Conservation (phyloP, 2,113 vertebrate genomes). For the Tachysurus vachellii region DNA sequence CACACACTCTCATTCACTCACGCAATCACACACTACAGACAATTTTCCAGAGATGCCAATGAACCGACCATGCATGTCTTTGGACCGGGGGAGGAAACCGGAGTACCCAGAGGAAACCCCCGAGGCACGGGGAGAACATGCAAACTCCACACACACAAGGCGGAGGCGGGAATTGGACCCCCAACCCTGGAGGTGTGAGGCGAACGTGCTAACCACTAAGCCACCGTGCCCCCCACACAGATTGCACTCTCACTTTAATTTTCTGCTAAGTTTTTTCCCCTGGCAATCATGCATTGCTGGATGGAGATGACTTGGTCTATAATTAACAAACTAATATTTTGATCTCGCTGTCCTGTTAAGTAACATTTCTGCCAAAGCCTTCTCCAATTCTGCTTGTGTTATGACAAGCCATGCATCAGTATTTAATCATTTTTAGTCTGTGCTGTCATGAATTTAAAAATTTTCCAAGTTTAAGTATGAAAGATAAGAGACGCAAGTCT, state of each 20-base stretch:
- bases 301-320: not conserved
- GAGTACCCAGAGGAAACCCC: too few relatives aligned
- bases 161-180: too few relatives aligned
- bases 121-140: too few relatives aligned
- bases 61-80: too few relatives aligned
- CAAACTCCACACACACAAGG: too few relatives aligned
- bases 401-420: conserved; percentile 4
- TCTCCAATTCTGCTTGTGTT: not conserved
- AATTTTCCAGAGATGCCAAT: too few relatives aligned
- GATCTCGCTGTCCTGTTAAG: not conserved
- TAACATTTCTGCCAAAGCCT: not conserved
- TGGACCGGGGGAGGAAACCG: too few relatives aligned
- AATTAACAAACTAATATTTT: conserved; percentile 5
- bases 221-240: too few relatives aligned
- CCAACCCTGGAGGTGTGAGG: too few relatives aligned
- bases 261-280: not conserved
- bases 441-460: conserved; percentile 17
- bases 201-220: too few relatives aligned
- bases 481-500: not conserved
- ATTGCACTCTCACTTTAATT: not conserved
- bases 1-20: too few relatives aligned
- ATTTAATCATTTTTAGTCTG: conserved; percentile 6
- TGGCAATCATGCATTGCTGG: not conserved
- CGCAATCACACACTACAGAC: too few relatives aligned
- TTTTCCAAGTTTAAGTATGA: not conserved